phyloP scores from a whole-genome alignment of 1,140 invertebrate genomes.

The Drosophila oshimai region DNA sequence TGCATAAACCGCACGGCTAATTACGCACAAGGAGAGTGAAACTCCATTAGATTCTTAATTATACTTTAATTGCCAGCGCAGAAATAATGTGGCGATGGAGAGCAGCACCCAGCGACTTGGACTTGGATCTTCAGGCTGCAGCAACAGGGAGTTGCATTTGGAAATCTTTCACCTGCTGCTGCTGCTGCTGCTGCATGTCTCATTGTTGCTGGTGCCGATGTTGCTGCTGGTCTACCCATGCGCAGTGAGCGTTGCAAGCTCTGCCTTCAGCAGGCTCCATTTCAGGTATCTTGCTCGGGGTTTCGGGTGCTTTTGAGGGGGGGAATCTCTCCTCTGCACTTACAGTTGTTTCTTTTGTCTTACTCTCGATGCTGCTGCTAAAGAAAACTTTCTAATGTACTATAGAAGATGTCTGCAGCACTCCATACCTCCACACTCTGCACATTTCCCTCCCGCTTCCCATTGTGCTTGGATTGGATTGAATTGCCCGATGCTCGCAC shows the following conservation, averaged over 20 bases:
- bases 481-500: slow-evolving; percentile 42
- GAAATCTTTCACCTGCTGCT: slow-evolving; percentile 46
- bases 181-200: slow-evolving; percentile 39
- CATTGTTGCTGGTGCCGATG: slow-evolving; percentile 8
- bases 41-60: slow-evolving; percentile 74
- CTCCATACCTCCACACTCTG: slow-evolving; percentile 12
- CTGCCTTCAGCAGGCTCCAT: slow-evolving; percentile 48
- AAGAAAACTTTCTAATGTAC: slow-evolving; percentile 77
- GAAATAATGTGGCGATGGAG: slow-evolving; percentile 8
- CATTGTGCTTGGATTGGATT: slow-evolving; percentile 57
- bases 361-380: slow-evolving; percentile 34
- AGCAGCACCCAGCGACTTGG: slow-evolving; percentile 8
- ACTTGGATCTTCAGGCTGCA: slow-evolving; percentile 6
- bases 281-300: slow-evolving; percentile 25
- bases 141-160: slow-evolving; percentile 27
- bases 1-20: slow-evolving; percentile 67
- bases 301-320: slow-evolving; percentile 30
- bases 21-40: slow-evolving; percentile 71
- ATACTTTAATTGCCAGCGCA: slow-evolving; percentile 63
- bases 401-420: slow-evolving; percentile 64
- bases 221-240: slow-evolving; percentile 8
- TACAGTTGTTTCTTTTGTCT: slow-evolving; percentile 69
- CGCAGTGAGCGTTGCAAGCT: slow-evolving; percentile 63
- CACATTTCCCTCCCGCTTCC: slow-evolving; percentile 31
- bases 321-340: slow-evolving; percentile 58